phyloP scores from a whole-genome alignment of 2,888 invertebrate species.

The Conomelus anceps region DNA sequence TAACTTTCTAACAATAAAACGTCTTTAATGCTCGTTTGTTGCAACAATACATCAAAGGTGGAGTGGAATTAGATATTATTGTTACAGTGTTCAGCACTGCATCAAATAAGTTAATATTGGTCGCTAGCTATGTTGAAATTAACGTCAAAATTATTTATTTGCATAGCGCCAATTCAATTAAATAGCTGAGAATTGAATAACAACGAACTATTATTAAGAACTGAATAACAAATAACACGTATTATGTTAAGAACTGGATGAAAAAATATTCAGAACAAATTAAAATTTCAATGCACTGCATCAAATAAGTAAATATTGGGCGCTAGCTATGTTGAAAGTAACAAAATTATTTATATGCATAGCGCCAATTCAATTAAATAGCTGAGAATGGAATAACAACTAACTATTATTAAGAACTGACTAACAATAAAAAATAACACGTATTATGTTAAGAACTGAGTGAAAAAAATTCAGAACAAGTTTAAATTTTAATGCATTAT shows the following conservation, averaged over 20 bases:
- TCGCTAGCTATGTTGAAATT: background rate
- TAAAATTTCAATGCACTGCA: no score
- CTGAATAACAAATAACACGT: no score
- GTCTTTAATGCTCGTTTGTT: background rate
- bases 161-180: background rate
- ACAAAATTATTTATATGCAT: no score
- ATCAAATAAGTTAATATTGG: background rate
- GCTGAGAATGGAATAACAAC: background rate
- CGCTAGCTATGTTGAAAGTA: background rate
- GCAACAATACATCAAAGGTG: background rate
- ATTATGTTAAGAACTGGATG: no score
- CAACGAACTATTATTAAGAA: no score
- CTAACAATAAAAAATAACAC: no score
- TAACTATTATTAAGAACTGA: no score
- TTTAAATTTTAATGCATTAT: no score
- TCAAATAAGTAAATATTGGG: background rate
- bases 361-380: background rate
- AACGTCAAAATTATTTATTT: no score
- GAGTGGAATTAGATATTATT: background rate
- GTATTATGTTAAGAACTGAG: no score
- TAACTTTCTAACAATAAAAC: background rate
- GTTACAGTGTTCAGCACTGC: background rate
- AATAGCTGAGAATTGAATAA: background rate
- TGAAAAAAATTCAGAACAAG: no score
- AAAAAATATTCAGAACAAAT: no score